Conservation (phyloP, 2,113 vertebrate species). For the Aptenodytes forsteri region DNA sequence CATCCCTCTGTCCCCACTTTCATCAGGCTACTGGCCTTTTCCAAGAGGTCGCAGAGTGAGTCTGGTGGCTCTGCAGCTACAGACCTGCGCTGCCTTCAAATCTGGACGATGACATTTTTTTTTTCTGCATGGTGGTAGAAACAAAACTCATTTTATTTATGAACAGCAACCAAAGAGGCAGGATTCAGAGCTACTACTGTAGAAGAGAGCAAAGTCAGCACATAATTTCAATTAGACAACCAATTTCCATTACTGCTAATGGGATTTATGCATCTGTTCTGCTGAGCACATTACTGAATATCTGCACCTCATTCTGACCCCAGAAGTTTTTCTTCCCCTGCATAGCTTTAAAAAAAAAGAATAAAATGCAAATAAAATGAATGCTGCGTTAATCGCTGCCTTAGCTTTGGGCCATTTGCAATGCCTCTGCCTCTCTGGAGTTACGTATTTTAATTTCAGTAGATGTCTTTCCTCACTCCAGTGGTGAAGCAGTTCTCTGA, state of each 20-base stretch:
- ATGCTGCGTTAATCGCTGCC: neutral
- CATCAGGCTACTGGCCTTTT: neutral
- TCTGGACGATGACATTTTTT: neutral
- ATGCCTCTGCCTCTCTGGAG: neutral
- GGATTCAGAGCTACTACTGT: neutral
- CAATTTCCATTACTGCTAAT: constrained; percentile 8
- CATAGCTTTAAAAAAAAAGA: neutral
- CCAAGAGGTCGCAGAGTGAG: neutral
- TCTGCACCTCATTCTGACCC: neutral
- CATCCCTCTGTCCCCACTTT: neutral
- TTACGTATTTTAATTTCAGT: neutral
- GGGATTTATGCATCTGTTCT: neutral
- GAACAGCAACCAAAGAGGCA: neutral
- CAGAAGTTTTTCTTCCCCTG: neutral
- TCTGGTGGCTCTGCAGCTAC: neutral
- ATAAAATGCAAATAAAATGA: neutral
- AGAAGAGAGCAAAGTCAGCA: neutral
- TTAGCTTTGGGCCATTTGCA: neutral
- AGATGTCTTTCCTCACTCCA: neutral
- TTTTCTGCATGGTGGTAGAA: neutral
- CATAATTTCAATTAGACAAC: constrained; percentile 1
- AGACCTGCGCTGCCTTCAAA: neutral
- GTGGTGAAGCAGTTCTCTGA: neutral
- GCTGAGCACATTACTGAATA: neutral
- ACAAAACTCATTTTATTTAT: neutral